Evolutionary conservation across 2,888 invertebrate species (phyloP), one percentile per base, ranked within the genome.

Genomic region (Zygaena filipendulae): DNA sequence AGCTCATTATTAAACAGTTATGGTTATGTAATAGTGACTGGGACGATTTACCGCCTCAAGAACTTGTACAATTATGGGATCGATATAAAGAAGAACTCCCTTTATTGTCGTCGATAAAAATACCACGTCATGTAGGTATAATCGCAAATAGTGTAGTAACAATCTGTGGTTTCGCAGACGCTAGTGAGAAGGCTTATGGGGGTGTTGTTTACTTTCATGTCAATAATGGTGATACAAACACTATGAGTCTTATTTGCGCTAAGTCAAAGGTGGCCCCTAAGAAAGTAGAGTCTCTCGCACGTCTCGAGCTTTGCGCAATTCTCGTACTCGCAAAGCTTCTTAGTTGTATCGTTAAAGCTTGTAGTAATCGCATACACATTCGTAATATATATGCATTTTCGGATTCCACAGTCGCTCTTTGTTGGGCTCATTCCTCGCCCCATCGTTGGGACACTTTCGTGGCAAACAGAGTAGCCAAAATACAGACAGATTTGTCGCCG

Each of bases 361-460:
- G 4, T 16, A 7, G 7, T 16, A 16, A 16, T 6, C 16, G 16
- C 5, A 4, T 6, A 6, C 4, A 16, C 4, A 16, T 16, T 6
- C 5, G 7, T 6, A 16, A 16, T 7, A 16, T 16, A 6, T 16
- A 16, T 7, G 16, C 16, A 13, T 23, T 23, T 13, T 23, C 23
- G 4, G 23, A 23, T 8, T 23, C 23, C 3, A 22, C 22, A 3
- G 28, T 32, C 3, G 22, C 25, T 9, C 27, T 25, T 11, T 21
- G 13, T 22, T 32, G 26, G 29, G 10, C 11, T 13, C 29, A 24
- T 21, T 35, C 27, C 4, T 32, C 21, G 18, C 32, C 27, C n/a
- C 32, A 13, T 29, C 9, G 18, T 23, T 7, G 13, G 19, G 11
- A 20, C 27, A 24, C 18, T 12, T 19, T 25, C 21, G 4, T 19